These are phyloP conservation scores for Drosophila algonquin DNA, from an alignment of 2,888 invertebrate species.

Conservation along the genomic window DNA sequence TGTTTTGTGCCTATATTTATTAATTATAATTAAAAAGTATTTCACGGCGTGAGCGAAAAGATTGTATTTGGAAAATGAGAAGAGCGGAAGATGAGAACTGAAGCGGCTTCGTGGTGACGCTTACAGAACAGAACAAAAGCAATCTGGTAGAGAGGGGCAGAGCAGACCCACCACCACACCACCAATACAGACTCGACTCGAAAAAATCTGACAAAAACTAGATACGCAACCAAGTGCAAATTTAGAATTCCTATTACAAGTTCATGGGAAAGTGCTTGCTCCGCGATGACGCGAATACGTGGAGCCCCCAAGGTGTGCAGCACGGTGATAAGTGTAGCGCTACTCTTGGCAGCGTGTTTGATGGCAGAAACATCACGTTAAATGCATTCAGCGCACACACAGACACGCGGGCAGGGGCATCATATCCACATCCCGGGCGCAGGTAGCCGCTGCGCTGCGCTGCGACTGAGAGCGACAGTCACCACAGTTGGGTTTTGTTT, in stretches of 20 bases:
- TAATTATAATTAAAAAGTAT: conserved; percentile 70
- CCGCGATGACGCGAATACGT: conserved; percentile 50
- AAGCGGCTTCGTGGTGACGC: conserved; percentile 36
- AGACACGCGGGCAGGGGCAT: conserved; percentile 38
- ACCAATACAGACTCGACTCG: conserved; percentile 21
- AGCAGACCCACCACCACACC: conserved; percentile 22
- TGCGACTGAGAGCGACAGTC: conserved; percentile 51
- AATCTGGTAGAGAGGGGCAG: conserved; percentile 24
- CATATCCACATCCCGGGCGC: conserved; percentile 14
- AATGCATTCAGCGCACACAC: conserved; percentile 45
- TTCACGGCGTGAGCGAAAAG: conserved; percentile 55
- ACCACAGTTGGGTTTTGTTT: conserved; percentile 36
- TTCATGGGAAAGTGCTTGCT: conserved; percentile 64
- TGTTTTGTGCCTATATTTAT: conserved; percentile 44
- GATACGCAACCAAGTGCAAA: conserved; percentile 64
- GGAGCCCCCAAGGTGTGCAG: conserved; percentile 26
- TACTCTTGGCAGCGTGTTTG: conserved; percentile 20
- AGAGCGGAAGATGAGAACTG: conserved; percentile 39
- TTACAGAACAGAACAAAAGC: conserved; percentile 37
- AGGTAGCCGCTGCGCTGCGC: conserved; percentile 48
- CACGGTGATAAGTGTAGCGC: conserved; percentile 61
- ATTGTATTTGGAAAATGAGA: conserved; percentile 46
- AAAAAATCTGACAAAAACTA: conserved; percentile 48
- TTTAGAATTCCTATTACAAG: conserved; percentile 71
- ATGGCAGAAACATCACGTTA: conserved; percentile 52